Evolutionary conservation across 1,140 invertebrate genomes (phyloP), one percentile per base, ranked within the genome.

Genomic region (Trachymyrmex septentrionalis): DNA sequence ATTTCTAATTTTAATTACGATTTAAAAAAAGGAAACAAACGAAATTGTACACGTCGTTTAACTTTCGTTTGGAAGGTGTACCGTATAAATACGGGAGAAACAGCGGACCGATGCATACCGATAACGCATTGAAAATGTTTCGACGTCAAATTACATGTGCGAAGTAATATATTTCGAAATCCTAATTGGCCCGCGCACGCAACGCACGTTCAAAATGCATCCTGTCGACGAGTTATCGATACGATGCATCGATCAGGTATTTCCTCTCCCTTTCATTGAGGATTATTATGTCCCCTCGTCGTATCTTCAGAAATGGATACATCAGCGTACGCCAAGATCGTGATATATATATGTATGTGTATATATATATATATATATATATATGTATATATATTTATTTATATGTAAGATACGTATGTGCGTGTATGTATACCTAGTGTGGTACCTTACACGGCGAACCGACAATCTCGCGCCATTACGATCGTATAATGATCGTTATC

Each of bases 401-500:
- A 44, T 67, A 67, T 80, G 12, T 67, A 44, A 44, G 38, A 7
- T 81, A 21, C 14, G 16, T 53, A 50, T 30, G 24, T 30, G 27
- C 50, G 19, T 61, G 53, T 38, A n/a, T 66, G 71, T 69, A 82
- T 78, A 24, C 55, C 66, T 85, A 73, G 88, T 89, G 85, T 89
- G 78, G 85, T 87, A 67, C 67, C 85, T 84, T 90, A 90, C 89
- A 90, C 64, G 72, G 48, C 69, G 82, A 88, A 93, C 91, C 92
- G 91, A 92, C 92, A 92, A 94, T 94, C 93, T 94, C 88, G 92
- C 92, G 75, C 90, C 87, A 94, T 93, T 94, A 93, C 90, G 91
- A 93, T 93, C 90, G 92, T 87, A 87, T 93, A 93, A 94, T 93
- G 92, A 94, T 94, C 92, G 92, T 91, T 93, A 93, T 93, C 87